Conservation (phyloP, 2,113 vertebrate species). For the Arizona elegans region DNA sequence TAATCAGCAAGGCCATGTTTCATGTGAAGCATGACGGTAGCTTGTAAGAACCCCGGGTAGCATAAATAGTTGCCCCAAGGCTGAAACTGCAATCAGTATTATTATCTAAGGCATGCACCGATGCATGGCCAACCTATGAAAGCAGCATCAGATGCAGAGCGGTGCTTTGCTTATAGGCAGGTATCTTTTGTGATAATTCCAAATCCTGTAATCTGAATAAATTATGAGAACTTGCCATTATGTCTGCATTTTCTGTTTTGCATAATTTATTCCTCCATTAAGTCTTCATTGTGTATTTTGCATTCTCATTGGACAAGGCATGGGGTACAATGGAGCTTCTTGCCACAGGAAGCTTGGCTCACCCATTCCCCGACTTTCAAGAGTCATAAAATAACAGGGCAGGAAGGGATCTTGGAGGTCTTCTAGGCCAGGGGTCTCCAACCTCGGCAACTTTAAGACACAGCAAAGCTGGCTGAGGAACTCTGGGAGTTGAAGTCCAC, state of each 20-base stretch:
- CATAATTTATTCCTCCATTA: conserved; percentile 16
- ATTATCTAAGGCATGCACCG: not conserved
- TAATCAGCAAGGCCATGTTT: not conserved
- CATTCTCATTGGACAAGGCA: not conserved
- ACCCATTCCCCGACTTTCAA: not conserved
- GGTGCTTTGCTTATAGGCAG: not conserved
- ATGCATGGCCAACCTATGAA: not conserved
- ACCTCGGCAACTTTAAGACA: too few relatives aligned
- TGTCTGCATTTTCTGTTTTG: conserved; percentile 18
- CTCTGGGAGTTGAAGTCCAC: too few relatives aligned
- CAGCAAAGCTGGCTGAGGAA: too few relatives aligned
- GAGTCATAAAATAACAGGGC: not conserved
- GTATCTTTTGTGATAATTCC: not conserved
- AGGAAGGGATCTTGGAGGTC: not conserved
- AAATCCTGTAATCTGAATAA: conserved; percentile 26
- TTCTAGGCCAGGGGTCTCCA: not conserved
- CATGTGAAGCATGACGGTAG: not conserved
- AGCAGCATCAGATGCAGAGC: not conserved
- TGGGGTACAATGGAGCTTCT: not conserved
- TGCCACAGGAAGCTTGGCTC: not conserved
- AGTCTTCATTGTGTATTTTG: conserved; percentile 3
- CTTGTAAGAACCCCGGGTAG: not conserved
- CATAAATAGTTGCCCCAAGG: not conserved
- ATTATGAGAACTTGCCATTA: conserved; percentile 9
- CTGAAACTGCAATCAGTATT: not conserved